Evolutionary conservation across 2,113 vertebrate genomes (phyloP).

Genomic region (Cephalopholis sonnerati): DNA sequence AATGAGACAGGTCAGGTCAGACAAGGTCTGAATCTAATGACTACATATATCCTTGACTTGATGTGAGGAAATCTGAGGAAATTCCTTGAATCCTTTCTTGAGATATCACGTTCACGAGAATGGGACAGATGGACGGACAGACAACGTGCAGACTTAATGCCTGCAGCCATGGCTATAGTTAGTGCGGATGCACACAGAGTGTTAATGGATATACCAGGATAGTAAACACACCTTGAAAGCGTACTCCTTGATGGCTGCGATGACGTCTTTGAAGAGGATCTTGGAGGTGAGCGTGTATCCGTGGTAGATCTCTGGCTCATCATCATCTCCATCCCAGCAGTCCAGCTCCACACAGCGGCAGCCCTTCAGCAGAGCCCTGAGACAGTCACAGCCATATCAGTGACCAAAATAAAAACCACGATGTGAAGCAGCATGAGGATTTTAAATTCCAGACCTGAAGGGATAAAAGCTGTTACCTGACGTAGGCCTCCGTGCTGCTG

Average conservation of each 20-base stretch:
- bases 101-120: too few species aligned
- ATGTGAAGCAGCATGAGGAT: background rate
- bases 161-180: too few species aligned
- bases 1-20: too few species aligned
- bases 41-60: too few species aligned
- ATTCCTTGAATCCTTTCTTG: too few species aligned
- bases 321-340: constrained; percentile 94
- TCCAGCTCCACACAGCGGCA: constrained; percentile 97
- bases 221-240: constrained; percentile 91
- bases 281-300: constrained; percentile 97
- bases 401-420: background rate
- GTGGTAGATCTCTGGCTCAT: constrained; percentile 94
- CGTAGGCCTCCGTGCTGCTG: constrained; percentile 95
- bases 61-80: too few species aligned
- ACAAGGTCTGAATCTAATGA: too few species aligned
- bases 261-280: constrained; percentile 94
- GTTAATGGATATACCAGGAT: background rate
- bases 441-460: background rate
- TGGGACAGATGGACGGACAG: too few species aligned
- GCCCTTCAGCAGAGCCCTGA: constrained; percentile 93
- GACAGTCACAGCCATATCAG: background rate
- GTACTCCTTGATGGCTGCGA: constrained; percentile 93
- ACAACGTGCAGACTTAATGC: too few species aligned
- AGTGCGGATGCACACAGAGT: too few species aligned
- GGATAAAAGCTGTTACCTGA: constrained; percentile 85